Evolutionary conservation across 1,140 invertebrate species (phyloP).

Genomic region (Teleogryllus occipitalis): DNA sequence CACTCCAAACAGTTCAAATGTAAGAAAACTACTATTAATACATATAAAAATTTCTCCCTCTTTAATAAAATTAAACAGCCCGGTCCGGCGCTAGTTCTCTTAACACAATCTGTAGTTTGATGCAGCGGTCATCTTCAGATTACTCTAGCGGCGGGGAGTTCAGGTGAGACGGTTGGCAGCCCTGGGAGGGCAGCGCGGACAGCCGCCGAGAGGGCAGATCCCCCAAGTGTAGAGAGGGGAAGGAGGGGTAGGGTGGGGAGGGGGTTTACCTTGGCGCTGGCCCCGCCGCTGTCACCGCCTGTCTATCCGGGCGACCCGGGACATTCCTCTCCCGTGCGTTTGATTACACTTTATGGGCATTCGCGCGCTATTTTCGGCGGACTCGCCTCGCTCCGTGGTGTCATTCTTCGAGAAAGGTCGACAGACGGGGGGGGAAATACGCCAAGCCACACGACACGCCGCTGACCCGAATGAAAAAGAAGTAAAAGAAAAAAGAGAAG

Average conservation of each 20-base stretch:
- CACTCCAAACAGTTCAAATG: no score
- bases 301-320: background rate
- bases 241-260: background rate
- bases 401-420: background rate
- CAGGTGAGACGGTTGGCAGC: background rate
- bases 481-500: background rate
- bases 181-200: background rate
- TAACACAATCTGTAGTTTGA: no score
- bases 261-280: background rate
- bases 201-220: background rate
- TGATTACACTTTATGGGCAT: constrained; percentile 4
- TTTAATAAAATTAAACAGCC: no score
- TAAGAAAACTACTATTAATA: no score
- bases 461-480: background rate
- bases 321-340: background rate
- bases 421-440: background rate
- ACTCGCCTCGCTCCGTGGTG: background rate
- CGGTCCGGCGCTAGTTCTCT: no score
- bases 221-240: background rate
- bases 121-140: no score
- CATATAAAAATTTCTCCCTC: no score
- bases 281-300: background rate
- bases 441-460: background rate
- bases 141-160: no score
- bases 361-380: background rate